phyloP scores from a whole-genome alignment of 2,797 vertebrate genomes.

The Sebastiscus albofasciatus region DNA sequence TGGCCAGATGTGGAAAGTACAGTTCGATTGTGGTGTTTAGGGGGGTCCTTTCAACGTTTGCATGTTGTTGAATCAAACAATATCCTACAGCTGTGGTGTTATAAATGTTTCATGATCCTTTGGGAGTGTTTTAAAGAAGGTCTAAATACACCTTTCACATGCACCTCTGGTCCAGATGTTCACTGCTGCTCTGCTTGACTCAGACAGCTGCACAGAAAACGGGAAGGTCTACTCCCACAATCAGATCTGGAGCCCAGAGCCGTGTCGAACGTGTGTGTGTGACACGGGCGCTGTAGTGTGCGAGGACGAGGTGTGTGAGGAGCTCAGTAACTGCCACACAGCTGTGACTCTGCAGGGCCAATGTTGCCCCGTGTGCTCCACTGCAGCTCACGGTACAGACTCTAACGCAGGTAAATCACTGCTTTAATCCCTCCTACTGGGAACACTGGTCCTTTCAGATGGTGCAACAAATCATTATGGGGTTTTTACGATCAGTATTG shows the following conservation, averaged over 20 bases:
- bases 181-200: conserved; percentile 34
- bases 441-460: conserved; percentile 19
- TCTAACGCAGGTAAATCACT: conserved; percentile 18
- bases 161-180: conserved; percentile 2
- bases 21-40: neutral
- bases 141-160: neutral
- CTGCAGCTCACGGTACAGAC: conserved; percentile 5
- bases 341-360: conserved; percentile 11
- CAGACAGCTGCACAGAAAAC: conserved; percentile 23
- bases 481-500: neutral
- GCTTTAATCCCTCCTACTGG: neutral
- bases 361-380: conserved; percentile 55
- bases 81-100: neutral
- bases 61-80: neutral
- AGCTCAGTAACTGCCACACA: conserved; percentile 10
- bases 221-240: conserved; percentile 31
- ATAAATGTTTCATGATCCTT: neutral
- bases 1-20: conserved; percentile 6
- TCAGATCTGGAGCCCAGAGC: conserved; percentile 49
- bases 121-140: neutral
- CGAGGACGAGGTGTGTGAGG: conserved; percentile 53
- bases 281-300: conserved; percentile 18
- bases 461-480: conserved; percentile 11
- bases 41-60: neutral
- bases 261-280: conserved; percentile 52